Evolutionary conservation across 2,888 invertebrate species (phyloP).

Genomic region (Apamea epomidion): DNA sequence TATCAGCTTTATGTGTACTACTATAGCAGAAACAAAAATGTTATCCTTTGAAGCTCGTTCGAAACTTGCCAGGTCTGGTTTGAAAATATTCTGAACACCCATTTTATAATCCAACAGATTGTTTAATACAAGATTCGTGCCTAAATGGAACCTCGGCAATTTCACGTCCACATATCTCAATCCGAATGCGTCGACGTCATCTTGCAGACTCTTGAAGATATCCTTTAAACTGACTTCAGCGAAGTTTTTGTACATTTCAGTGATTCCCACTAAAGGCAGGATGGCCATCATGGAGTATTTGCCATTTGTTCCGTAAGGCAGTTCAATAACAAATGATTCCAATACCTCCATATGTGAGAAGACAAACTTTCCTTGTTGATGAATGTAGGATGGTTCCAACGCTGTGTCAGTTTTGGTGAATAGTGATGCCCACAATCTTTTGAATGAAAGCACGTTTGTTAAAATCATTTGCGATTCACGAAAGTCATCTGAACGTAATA

Average conservation of each 20-base stretch:
- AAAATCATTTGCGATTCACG: slow-evolving; percentile 91
- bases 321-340: slow-evolving; percentile 91
- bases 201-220: slow-evolving; percentile 87
- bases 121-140: slow-evolving; percentile 91
- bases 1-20: slow-evolving; percentile 92
- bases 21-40: slow-evolving; percentile 91
- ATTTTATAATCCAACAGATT: slow-evolving; percentile 89
- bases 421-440: slow-evolving; percentile 91
- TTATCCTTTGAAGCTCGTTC: slow-evolving; percentile 88
- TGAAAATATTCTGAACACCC: slow-evolving; percentile 93
- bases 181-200: slow-evolving; percentile 76
- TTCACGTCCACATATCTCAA: slow-evolving; percentile 91
- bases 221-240: slow-evolving; percentile 83
- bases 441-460: slow-evolving; percentile 93
- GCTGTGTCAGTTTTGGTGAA: slow-evolving; percentile 91
- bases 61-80: slow-evolving; percentile 89
- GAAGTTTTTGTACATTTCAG: slow-evolving; percentile 89
- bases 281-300: slow-evolving; percentile 92
- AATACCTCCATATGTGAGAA: slow-evolving; percentile 90
- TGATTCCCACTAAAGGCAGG: slow-evolving; percentile 89
- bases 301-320: slow-evolving; percentile 92
- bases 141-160: slow-evolving; percentile 91
- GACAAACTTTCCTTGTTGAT: slow-evolving; percentile 89
- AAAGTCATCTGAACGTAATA: slow-evolving; percentile 88
- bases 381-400: slow-evolving; percentile 88